Evolutionary conservation across 2,113 vertebrate species (phyloP).

Genomic region (Pelmatolapia mariae): DNA sequence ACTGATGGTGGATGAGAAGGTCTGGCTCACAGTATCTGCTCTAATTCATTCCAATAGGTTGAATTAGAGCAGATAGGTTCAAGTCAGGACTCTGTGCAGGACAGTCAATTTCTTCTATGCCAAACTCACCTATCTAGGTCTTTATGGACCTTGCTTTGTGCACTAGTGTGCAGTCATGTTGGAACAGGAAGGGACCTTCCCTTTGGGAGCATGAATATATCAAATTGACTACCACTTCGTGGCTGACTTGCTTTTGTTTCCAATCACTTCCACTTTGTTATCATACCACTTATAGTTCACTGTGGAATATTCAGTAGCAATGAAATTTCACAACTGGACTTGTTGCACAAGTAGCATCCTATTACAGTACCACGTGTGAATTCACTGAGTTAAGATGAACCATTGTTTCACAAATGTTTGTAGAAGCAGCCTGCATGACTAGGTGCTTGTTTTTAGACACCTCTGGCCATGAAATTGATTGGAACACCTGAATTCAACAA

Average conservation of each 20-base stretch:
- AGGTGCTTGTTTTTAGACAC: background rate
- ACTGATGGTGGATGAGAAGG: background rate
- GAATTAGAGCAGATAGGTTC: background rate
- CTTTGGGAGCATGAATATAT: background rate
- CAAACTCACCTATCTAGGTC: background rate
- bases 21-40: background rate
- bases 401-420: background rate
- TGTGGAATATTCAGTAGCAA: background rate
- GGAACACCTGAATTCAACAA: background rate
- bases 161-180: background rate
- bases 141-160: background rate
- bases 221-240: background rate
- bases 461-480: background rate
- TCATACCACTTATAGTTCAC: background rate
- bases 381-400: background rate
- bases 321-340: background rate
- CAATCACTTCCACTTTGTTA: background rate
- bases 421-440: background rate
- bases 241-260: background rate
- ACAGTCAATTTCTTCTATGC: background rate
- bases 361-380: background rate
- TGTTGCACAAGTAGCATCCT: background rate
- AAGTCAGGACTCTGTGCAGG: background rate
- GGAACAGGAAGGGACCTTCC: background rate
- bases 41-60: background rate